A percentile compares a stretch with the other conserved stretches of the same genome.
phyloP scores from a whole-genome alignment of 1,140 invertebrate genomes.

The Heliconius melpomene region DNA sequence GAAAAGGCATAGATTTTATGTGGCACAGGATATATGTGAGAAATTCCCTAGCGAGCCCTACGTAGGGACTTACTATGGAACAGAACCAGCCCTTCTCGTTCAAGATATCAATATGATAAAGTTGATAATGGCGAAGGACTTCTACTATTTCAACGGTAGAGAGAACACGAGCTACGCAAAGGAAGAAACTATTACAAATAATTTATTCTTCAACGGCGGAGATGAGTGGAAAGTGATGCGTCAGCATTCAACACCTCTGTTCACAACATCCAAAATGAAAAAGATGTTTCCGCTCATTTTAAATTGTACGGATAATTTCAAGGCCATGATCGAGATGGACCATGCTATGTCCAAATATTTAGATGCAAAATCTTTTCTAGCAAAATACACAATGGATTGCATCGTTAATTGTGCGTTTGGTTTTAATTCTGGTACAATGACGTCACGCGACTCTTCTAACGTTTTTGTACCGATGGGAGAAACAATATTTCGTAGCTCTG shows the following conservation, averaged over 20 bases:
- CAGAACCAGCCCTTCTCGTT: conserved; percentile 69
- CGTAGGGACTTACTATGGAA: conserved; percentile 68
- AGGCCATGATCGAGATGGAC: not conserved
- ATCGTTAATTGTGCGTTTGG: conserved; percentile 48
- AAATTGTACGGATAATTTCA: not conserved
- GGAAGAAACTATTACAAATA: conserved; percentile 39
- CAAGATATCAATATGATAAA: conserved; percentile 44
- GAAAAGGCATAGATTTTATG: not conserved
- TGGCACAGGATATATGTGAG: conserved; percentile 48
- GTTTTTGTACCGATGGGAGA: conserved; percentile 36
- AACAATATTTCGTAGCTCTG: conserved; percentile 42
- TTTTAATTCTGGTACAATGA: conserved; percentile 38
- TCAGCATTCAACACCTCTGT: conserved; percentile 43
- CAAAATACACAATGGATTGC: conserved; percentile 46
- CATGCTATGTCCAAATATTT: not conserved
- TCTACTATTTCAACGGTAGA: conserved; percentile 45
- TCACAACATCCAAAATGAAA: conserved; percentile 48
- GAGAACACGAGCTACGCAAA: conserved; percentile 40
- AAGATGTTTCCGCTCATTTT: conserved; percentile 42
- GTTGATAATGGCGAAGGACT: conserved; percentile 40
- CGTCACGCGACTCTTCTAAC: conserved; percentile 29
- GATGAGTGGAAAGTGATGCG: conserved; percentile 46
- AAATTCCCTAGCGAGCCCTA: conserved; percentile 60
- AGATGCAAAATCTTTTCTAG: conserved; percentile 31
- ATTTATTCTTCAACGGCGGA: conserved; percentile 44